Percentiles rank a stretch among this genome's conserved stretches.
phyloP scores from a whole-genome alignment of 30 jellyfish, hydroid and myxozoan species.

The Aurelia sp. region DNA sequence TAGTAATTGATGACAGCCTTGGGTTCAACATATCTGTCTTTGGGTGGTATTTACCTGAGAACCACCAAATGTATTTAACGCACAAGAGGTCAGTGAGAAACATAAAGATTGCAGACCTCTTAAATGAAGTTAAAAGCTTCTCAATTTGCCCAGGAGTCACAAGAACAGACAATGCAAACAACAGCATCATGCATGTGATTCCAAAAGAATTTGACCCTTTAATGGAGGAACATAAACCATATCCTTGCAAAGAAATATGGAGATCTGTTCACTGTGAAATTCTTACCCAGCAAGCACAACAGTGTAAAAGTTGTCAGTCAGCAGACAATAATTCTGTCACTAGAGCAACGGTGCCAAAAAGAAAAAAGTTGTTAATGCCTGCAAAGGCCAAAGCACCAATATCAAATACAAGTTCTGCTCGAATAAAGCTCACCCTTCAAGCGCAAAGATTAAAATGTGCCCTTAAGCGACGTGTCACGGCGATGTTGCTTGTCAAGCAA shows the following conservation, averaged over 20 bases:
- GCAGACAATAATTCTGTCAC: not conserved
- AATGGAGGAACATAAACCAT: not conserved
- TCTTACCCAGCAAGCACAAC: not conserved
- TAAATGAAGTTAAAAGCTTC: not conserved
- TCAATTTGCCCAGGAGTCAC: not conserved
- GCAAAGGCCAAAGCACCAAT: conserved; percentile 56
- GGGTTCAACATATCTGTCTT: not conserved
- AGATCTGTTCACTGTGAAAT: conserved; percentile 32
- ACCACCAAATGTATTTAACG: not conserved
- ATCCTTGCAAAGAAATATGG: not conserved
- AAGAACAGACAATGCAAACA: not conserved
- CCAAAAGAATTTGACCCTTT: conserved; percentile 25
- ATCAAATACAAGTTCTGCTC: not conserved
- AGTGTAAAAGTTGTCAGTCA: not conserved
- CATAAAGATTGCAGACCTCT: not conserved
- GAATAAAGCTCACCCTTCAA: conserved; percentile 38
- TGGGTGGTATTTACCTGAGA: conserved; percentile 32
- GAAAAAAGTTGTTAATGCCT: not conserved
- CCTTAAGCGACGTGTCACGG: no score
- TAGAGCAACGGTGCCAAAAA: not conserved
- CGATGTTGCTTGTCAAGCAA: no score
- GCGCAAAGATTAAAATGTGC: conserved; percentile 31
- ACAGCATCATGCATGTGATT: conserved; percentile 13
- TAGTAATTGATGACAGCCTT: conserved; percentile 28
- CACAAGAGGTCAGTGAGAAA: conserved; percentile 10